Evolutionary conservation across 2,113 vertebrate genomes (phyloP), one percentile per base, ranked within the genome.

Genomic region (Petaurus breviceps): DNA sequence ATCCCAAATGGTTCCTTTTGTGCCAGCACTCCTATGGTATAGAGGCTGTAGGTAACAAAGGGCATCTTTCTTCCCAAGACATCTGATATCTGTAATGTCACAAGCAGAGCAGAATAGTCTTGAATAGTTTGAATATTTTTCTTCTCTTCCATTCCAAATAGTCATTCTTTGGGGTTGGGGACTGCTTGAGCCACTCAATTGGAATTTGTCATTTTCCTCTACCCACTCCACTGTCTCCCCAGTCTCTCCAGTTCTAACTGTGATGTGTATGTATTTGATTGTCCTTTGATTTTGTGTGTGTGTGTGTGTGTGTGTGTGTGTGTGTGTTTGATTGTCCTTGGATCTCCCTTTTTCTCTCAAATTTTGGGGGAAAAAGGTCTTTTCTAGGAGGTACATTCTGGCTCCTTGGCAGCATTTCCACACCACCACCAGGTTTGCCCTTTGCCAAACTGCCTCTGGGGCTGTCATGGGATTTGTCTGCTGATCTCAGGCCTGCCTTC

Each of bases 381-480:
- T 95, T 94, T 96, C 46, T 25, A n/a, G 91, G 2, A 19, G 89
- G 43, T 51, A 90, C 94, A 68, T 92, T 93, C 90, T 97, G 77
- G 11, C 61, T 93, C 92, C 92, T 53, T 94, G 92, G 94, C 95
- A 97, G 43, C 90, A 90, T 96, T 89, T 90, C 50, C 50, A 26
- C 0, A 0, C 4, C 9, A 3, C 50, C 24, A 94, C 43, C 22
- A 19, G 23, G 8, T 68, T 91, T 92, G 46, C 1, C 4, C 50
- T 91, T 92, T 92, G 43, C n/a, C 93, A 91, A 92, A 51, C 93
- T 96, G 92, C 94, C 95, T 95, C 95, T 68, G 92, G 90, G 61
- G 94, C 97, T 93, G 93, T 93, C 97, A 93, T 97, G 97, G 93
- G 97, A 97, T 95, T 68, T 28, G 90, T 94, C 96, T 90, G 91